Conservation (phyloP, 2,888 invertebrate species). For the Strigamia crassipes region DNA sequence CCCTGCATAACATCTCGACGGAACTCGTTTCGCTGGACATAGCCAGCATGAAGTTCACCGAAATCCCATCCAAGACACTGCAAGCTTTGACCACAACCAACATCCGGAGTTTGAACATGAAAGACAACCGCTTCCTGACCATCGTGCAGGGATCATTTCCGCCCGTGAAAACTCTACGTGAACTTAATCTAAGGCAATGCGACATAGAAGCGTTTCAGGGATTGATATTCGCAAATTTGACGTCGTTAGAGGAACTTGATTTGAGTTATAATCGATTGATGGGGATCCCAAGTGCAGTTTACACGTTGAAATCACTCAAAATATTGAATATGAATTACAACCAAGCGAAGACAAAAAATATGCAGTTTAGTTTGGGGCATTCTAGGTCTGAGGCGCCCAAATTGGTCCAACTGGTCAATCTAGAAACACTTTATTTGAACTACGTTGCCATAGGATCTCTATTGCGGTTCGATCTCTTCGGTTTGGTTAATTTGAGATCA, state of each 20-base stretch:
- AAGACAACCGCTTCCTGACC: background rate
- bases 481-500: slow-evolving; percentile 27
- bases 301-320: background rate
- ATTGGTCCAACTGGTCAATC: background rate
- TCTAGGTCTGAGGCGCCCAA: background rate
- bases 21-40: background rate
- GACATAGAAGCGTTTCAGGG: background rate
- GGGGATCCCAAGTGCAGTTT: background rate
- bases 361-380: background rate
- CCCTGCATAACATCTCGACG: background rate
- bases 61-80: slow-evolving; percentile 15
- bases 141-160: background rate
- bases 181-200: background rate
- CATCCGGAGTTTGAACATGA: background rate
- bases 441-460: background rate
- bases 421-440: background rate
- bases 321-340: slow-evolving; percentile 8
- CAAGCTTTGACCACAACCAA: background rate
- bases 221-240: slow-evolving; percentile 20
- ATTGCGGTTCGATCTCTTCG: background rate
- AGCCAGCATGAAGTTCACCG: background rate
- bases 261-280: background rate
- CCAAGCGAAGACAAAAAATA: no score
- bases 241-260: slow-evolving; percentile 36
- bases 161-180: background rate